Conservation (phyloP, 1,140 invertebrate genomes). For the Drosophila albomicans region DNA sequence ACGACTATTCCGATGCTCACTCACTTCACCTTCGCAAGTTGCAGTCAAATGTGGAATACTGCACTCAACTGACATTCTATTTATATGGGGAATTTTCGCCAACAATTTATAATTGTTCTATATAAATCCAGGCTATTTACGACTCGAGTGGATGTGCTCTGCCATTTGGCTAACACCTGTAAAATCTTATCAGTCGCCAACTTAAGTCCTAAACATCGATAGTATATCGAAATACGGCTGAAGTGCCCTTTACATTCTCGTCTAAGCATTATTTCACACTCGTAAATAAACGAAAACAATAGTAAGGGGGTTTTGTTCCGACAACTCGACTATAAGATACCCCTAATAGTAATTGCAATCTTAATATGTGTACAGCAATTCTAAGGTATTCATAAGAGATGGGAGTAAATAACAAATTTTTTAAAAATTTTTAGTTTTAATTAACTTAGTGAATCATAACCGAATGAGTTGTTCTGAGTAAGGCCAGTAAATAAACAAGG, state of each 20-base stretch:
- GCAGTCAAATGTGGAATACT: conserved; percentile 23
- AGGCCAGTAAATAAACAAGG: too few relatives aligned
- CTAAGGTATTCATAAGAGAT: too few relatives aligned
- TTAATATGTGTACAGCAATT: too few relatives aligned
- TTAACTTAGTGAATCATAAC: too few relatives aligned
- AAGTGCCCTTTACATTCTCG: conserved; percentile 1
- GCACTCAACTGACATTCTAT: conserved; percentile 24
- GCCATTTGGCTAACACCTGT: conserved; percentile 58
- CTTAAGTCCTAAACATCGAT: conserved; percentile 26
- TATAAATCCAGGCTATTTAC: conserved; percentile 41
- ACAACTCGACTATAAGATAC: too few relatives aligned
- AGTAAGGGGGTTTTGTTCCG: too few relatives aligned
- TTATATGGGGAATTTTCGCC: conserved; percentile 48
- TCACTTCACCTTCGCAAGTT: conserved; percentile 9
- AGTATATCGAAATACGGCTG: neutral
- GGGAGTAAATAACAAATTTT: too few relatives aligned
- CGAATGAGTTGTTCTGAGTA: too few relatives aligned
- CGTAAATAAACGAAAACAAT: neutral
- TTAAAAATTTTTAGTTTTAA: too few relatives aligned
- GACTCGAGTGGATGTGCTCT: conserved; percentile 56
- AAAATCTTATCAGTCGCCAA: conserved; percentile 55
- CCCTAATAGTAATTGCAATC: too few relatives aligned
- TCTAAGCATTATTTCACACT: neutral
- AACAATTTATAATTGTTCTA: conserved; percentile 15
- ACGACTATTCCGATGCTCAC: neutral